Evolutionary conservation across 2,888 invertebrate genomes (phyloP).

Genomic region (Sisyra nigra): DNA sequence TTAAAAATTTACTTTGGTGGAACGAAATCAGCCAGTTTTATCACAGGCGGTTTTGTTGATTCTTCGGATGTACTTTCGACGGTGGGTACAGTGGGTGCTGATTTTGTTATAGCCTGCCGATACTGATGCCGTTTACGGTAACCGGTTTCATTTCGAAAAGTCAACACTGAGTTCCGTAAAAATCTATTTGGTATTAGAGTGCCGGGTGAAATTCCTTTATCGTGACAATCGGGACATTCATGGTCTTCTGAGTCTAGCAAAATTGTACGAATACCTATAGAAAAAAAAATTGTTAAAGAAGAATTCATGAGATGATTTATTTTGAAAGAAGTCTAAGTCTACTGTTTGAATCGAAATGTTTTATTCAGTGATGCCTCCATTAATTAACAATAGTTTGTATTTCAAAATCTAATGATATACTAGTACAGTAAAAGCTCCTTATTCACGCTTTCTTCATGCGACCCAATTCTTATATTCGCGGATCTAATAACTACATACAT

Average conservation of each 20-base stretch:
- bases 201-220: slow-evolving; percentile 83
- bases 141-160: slow-evolving; percentile 84
- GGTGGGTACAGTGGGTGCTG: slow-evolving; percentile 4
- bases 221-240: slow-evolving; percentile 87
- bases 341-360: too few species aligned
- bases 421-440: too few species aligned
- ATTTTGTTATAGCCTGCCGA: slow-evolving; percentile 7
- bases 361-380: too few species aligned
- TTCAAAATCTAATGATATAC: too few species aligned
- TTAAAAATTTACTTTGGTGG: slow-evolving; percentile 4
- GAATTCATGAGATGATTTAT: too few species aligned
- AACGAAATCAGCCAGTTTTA: slow-evolving; percentile 8
- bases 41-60: slow-evolving; percentile 2
- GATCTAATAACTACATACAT: too few species aligned
- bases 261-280: slow-evolving; percentile 72
- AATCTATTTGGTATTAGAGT: slow-evolving; percentile 85
- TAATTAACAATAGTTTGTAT: too few species aligned
- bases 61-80: slow-evolving; percentile 12
- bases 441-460: too few species aligned
- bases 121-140: slow-evolving; percentile 42
- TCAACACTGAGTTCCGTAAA: slow-evolving; percentile 72
- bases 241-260: slow-evolving; percentile 87
- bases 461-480: too few species aligned
- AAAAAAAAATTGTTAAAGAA: neutral
- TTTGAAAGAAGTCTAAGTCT: too few species aligned